Conservation (phyloP, 2,113 vertebrate species). For the Zosterops borbonicus region DNA sequence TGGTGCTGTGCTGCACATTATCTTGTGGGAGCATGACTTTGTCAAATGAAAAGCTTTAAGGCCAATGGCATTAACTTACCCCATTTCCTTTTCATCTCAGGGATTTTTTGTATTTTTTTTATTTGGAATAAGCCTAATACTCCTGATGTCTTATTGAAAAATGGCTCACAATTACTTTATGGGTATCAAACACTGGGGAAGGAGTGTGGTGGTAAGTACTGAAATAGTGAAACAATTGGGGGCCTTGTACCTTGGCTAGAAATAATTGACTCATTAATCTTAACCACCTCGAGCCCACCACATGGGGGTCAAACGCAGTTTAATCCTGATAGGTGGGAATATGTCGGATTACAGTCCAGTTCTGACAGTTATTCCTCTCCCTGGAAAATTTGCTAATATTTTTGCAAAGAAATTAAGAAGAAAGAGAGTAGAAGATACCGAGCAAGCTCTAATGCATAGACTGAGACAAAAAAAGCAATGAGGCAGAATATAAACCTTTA, state of each 20-base stretch:
- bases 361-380: conserved; percentile 32
- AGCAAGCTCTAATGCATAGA: neutral
- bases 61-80: neutral
- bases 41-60: conserved; percentile 52
- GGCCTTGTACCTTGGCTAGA: conserved; percentile 64
- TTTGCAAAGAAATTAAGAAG: neutral
- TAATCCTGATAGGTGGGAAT: conserved; percentile 67
- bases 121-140: neutral
- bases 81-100: conserved; percentile 52
- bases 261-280: conserved; percentile 78
- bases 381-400: neutral
- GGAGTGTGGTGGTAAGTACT: neutral
- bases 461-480: neutral
- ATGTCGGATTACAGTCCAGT: neutral
- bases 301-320: conserved; percentile 65
- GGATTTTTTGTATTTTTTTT: neutral
- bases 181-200: conserved; percentile 39
- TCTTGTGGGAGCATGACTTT: conserved; percentile 19
- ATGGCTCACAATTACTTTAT: conserved; percentile 38
- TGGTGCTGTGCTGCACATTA: neutral
- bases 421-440: neutral
- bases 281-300: conserved; percentile 44
- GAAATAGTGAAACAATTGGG: conserved; percentile 47
- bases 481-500: neutral
- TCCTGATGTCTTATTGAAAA: conserved; percentile 40